Percentiles rank a stretch among this genome's conserved stretches.
Evolutionary conservation across 2,888 invertebrate species (phyloP).

Genomic region (Phalera bucephala): DNA sequence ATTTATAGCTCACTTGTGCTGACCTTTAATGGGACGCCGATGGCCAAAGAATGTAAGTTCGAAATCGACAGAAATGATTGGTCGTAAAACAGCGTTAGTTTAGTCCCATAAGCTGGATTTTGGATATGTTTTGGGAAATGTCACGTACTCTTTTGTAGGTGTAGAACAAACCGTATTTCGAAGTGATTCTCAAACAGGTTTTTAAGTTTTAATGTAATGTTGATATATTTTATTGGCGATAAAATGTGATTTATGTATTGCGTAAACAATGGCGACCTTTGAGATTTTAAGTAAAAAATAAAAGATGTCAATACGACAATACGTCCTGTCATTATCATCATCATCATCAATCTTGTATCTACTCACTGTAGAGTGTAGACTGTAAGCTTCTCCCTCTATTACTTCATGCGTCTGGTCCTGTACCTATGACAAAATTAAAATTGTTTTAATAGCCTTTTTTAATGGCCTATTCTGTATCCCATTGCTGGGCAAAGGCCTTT

Average conservation of each 20-base stretch:
- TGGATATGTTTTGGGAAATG: background rate
- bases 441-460: no score
- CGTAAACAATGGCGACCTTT: background rate
- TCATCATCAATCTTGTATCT: no score
- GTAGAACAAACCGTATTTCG: background rate
- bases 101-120: background rate
- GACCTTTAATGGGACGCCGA: conserved; percentile 53
- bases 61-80: conserved; percentile 21
- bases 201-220: background rate
- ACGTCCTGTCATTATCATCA: no score
- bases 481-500: no score
- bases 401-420: no score
- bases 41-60: conserved; percentile 21
- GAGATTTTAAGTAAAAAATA: background rate
- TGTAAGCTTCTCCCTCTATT: no score
- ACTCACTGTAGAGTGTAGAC: no score
- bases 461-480: no score
- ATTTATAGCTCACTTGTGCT: conserved; percentile 70
- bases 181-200: background rate
- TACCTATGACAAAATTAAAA: no score
- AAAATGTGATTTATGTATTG: background rate
- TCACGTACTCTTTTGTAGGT: background rate
- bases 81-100: conserved; percentile 4
- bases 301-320: no score
- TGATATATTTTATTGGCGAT: background rate